Evolutionary conservation across 2,888 invertebrate genomes (phyloP).

Genomic region (Slavum lentiscoides): DNA sequence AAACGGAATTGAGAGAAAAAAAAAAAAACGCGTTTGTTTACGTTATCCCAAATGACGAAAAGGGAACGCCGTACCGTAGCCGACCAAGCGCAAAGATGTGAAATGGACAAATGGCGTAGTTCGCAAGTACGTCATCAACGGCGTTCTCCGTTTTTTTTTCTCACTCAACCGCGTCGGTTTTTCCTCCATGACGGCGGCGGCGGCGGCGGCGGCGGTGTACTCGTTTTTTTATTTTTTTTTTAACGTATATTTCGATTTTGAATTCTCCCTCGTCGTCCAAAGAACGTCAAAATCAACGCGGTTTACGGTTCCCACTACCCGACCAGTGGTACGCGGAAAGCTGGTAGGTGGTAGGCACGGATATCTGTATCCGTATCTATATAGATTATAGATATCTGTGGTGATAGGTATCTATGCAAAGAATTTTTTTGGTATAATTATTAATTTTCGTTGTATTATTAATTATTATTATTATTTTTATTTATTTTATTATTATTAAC

Average conservation of each 20-base stretch:
- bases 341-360: no score
- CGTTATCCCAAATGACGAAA: conserved; percentile 41
- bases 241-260: neutral
- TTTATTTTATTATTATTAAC: no score
- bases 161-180: neutral
- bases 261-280: no score
- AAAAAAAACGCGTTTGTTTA: conserved; percentile 19
- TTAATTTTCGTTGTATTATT: no score
- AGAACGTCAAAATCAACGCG: no score
- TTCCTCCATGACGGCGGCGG: conserved; percentile 19
- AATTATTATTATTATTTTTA: no score
- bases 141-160: neutral
- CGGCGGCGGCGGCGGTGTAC: neutral
- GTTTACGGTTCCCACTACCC: no score
- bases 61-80: conserved; percentile 42
- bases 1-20: neutral
- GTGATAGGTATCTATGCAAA: no score
- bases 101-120: conserved; percentile 41
- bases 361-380: no score
- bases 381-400: no score
- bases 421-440: no score
- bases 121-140: conserved; percentile 49
- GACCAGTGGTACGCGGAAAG: no score
- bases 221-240: neutral
- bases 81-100: conserved; percentile 10